Base-by-base conservation (phyloP, 2,888 invertebrate genomes). In the Listrodromus nycthemerus region DNA sequence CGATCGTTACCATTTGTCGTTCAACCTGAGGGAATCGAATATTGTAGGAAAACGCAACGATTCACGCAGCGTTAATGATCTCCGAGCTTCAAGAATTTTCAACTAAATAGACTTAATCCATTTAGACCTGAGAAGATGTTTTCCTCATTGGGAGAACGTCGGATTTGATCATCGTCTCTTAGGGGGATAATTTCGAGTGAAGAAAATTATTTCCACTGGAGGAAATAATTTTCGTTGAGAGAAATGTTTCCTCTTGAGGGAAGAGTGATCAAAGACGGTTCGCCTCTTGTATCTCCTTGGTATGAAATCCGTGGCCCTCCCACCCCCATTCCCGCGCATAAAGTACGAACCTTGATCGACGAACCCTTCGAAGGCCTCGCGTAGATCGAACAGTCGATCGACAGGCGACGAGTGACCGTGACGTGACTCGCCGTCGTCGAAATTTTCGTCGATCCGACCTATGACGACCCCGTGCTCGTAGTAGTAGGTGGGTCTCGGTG, bases 331-430 rank as follows among this genome's bases (percentile, higher is more conserved):
- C 33, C 24, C 30, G 45, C 71, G 94, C 93, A 80, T 93, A 93
- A 45, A 94, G 94, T 95, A 80, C 78, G 82, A 95, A 94, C 95
- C 95, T 92, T 95, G 95, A 93, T 95, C 95, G 93, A 95, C 95
- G 94, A 95, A 95, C 92, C 95, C 95, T 93, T 95, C 94, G 94
- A 95, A 95, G 92, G 95, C 94, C 93, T 95, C 95, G 90, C 95
- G 95, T 86, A 95, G 94, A 89, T 95, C 95, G 89, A 95, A 94
- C 94, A 95, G 95, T 92, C 95, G 95, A 90, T 95, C 95, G 93
- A 95, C 94, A 86, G 95, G 94, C 87, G 95, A 82, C 66, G 80
- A 83, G 48, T 80, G 50, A 63, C 80, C 83, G 78, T 50, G 55
- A 73, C 75, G 94, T 94, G 78, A 79, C 79, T 74, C 83, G 74